phyloP scores from a whole-genome alignment of 2,113 vertebrate species.

The Typhlomys cinereus region DNA sequence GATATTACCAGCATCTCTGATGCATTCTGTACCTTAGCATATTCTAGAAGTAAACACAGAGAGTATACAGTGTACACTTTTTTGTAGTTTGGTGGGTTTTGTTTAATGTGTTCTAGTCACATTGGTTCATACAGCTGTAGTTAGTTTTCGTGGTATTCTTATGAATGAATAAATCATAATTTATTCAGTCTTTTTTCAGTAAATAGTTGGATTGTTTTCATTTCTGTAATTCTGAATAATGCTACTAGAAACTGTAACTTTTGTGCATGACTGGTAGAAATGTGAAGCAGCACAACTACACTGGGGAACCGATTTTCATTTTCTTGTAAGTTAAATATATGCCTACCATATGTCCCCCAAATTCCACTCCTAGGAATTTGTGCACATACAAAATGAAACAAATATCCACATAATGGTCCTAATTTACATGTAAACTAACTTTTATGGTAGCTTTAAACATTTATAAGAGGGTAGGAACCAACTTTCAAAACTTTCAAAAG shows the following conservation, averaged over 20 bases:
- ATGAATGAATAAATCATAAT: constrained; percentile 35
- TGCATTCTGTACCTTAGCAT: background rate
- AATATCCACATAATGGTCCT: background rate
- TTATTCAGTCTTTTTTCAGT: constrained; percentile 17
- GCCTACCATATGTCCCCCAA: background rate
- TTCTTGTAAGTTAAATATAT: constrained; percentile 27
- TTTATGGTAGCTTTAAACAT: background rate
- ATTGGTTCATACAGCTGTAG: background rate
- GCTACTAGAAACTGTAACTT: background rate
- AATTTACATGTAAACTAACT: background rate
- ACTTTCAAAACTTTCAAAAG: too few species aligned
- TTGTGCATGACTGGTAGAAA: background rate
- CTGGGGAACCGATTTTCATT: constrained; percentile 31
- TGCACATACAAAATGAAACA: constrained; percentile 44
- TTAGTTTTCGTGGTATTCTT: constrained; percentile 31
- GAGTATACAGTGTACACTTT: background rate
- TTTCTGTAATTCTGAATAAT: constrained; percentile 38
- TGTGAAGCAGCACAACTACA: constrained; percentile 14
- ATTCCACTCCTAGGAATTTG: constrained; percentile 1
- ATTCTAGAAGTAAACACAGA: background rate
- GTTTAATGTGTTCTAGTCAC: background rate
- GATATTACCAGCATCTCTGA: background rate
- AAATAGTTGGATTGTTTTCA: constrained; percentile 41
- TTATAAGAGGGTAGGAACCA: too few species aligned
- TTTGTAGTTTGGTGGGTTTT: background rate